Evolutionary conservation across 2,797 vertebrate genomes (phyloP).

Genomic region (Lutjanus campechanus): DNA sequence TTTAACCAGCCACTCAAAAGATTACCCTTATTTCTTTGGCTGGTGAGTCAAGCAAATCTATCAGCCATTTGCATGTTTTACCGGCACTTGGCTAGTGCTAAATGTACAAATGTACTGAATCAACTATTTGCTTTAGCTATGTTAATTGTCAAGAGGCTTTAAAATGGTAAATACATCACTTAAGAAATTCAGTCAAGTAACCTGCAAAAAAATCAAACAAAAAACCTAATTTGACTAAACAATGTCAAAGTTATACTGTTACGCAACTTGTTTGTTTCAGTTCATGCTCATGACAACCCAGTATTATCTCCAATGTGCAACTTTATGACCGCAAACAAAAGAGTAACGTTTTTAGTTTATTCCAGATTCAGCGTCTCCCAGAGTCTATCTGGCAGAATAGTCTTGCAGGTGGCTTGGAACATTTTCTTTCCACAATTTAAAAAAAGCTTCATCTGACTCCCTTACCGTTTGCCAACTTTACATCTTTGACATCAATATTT

Average conservation of each 20-base stretch:
- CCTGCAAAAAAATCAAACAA: neutral
- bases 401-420: neutral
- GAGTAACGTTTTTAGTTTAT: neutral
- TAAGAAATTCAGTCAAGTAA: neutral
- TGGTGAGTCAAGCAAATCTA: too few species aligned
- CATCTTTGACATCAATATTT: constrained; percentile 36
- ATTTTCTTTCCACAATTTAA: neutral
- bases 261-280: neutral
- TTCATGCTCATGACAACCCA: neutral
- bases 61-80: too few species aligned
- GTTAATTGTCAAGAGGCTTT: neutral
- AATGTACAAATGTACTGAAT: neutral
- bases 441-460: neutral
- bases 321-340: constrained; percentile 1
- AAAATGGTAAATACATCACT: neutral
- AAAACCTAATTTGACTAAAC: neutral
- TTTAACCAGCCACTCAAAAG: too few species aligned
- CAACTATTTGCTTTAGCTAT: neutral
- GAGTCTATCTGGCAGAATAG: neutral
- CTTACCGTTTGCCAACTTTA: neutral
- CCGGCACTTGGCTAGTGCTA: neutral
- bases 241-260: neutral
- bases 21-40: too few species aligned
- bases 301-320: neutral
- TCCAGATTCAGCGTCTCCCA: neutral